Evolutionary conservation across 2,797 vertebrate species (phyloP).

Genomic region (Danio tinwini): DNA sequence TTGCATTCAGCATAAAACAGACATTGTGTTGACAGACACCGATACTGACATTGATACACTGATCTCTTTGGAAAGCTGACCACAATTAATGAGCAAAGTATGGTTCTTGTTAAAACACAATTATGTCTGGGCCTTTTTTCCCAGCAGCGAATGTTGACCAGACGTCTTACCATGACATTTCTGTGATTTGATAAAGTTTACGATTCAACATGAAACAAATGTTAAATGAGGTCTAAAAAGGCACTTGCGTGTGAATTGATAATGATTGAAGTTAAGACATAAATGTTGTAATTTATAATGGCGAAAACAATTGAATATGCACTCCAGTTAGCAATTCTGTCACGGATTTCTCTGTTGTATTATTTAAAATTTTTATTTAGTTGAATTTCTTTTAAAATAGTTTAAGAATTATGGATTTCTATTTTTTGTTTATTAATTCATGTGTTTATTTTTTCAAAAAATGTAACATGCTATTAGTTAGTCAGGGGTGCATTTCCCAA

Average conservation of each 20-base stretch:
- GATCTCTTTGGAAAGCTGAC: conserved; percentile 10
- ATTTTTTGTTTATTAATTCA: too few relatives aligned
- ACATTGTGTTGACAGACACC: conserved; percentile 30
- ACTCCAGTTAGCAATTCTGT: too few relatives aligned
- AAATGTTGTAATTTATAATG: not conserved
- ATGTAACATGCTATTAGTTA: too few relatives aligned
- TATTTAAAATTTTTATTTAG: too few relatives aligned
- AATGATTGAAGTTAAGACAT: too few relatives aligned
- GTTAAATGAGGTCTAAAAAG: not conserved
- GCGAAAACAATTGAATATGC: too few relatives aligned
- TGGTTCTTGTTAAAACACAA: conserved; percentile 17
- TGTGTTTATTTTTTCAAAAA: too few relatives aligned
- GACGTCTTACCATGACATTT: not conserved
- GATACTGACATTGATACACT: conserved; percentile 34
- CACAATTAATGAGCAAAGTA: conserved; percentile 19
- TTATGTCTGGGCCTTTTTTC: not conserved
- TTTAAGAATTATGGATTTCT: too few relatives aligned
- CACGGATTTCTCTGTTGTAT: too few relatives aligned
- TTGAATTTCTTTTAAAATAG: too few relatives aligned
- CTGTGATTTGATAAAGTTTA: conserved; percentile 4
- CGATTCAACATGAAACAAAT: not conserved
- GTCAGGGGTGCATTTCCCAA: too few relatives aligned
- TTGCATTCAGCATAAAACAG: conserved; percentile 56
- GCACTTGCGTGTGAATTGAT: not conserved
- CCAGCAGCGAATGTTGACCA: conserved; percentile 2